phyloP scores from a whole-genome alignment of 1,140 invertebrate genomes.

The Drosophila rufa region DNA sequence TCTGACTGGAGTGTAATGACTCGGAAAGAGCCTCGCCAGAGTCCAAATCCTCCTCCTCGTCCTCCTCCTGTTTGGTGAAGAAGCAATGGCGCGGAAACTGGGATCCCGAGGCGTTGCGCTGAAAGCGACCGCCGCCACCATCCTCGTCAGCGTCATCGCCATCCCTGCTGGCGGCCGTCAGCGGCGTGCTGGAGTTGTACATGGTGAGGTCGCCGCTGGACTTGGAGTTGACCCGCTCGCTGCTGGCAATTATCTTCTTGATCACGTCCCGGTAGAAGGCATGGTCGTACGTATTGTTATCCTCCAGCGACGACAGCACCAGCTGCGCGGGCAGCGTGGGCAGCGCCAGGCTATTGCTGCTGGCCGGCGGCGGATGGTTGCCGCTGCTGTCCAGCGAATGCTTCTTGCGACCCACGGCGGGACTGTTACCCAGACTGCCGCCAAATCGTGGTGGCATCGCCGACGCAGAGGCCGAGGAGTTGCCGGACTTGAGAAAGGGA shows the following conservation, averaged over 20 bases:
- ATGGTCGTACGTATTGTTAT: slow-evolving; percentile 83
- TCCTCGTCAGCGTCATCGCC: slow-evolving; percentile 31
- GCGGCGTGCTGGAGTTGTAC: slow-evolving; percentile 68
- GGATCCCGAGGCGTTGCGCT: slow-evolving; percentile 75
- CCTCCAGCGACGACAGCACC: slow-evolving; percentile 28
- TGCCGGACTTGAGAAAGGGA: slow-evolving; percentile 52
- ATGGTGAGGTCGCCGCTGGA: slow-evolving; percentile 83
- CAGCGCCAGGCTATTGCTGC: slow-evolving; percentile 3
- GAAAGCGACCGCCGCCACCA: slow-evolving; percentile 55
- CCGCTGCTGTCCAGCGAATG: slow-evolving; percentile 74
- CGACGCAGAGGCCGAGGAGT: slow-evolving; percentile 3
- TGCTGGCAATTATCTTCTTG: slow-evolving; percentile 69
- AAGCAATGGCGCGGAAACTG: slow-evolving; percentile 82
- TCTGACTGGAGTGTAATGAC: slow-evolving; percentile 6
- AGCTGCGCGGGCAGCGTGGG: slow-evolving; percentile 8
- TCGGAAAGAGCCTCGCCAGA: neutral
- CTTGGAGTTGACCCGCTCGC: slow-evolving; percentile 77
- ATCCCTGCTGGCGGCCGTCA: slow-evolving; percentile 22
- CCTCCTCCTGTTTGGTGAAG: slow-evolving; percentile 45
- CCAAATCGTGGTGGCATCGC: slow-evolving; percentile 39
- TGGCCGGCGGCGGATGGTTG: slow-evolving; percentile 10
- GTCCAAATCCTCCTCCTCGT: neutral
- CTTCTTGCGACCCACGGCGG: slow-evolving; percentile 75
- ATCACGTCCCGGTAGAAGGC: slow-evolving; percentile 76
- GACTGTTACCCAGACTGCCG: slow-evolving; percentile 79